These are phyloP conservation scores for Pheosia tremula DNA, from an alignment of 2,888 invertebrate species.

Conservation along the genomic window DNA sequence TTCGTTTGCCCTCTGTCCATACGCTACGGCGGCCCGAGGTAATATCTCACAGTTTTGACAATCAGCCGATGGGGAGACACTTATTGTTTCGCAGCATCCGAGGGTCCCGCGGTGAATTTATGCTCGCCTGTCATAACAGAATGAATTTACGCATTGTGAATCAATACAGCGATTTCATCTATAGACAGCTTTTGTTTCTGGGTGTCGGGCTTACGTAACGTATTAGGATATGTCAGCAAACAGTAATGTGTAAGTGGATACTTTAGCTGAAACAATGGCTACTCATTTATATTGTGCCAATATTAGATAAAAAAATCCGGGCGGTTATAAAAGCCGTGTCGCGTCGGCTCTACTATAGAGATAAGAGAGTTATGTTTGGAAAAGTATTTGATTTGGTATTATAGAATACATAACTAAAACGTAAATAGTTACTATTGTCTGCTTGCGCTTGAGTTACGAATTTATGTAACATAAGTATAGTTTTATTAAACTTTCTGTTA, in stretches of 20 bases:
- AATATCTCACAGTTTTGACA: constrained; percentile 75
- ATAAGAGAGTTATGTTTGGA: not conserved
- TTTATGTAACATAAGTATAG: too few species aligned
- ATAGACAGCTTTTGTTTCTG: constrained; percentile 76
- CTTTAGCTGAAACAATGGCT: constrained; percentile 64
- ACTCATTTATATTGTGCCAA: constrained; percentile 60
- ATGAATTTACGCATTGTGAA: constrained; percentile 83
- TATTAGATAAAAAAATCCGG: constrained; percentile 48
- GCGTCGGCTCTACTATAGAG: constrained; percentile 9
- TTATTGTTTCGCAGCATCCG: constrained; percentile 81
- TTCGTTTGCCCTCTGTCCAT: constrained; percentile 70
- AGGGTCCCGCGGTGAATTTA: constrained; percentile 79
- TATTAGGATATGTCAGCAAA: constrained; percentile 71
- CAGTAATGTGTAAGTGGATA: constrained; percentile 63
- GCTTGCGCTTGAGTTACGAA: not conserved
- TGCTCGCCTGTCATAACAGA: constrained; percentile 83
- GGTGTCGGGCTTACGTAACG: constrained; percentile 75
- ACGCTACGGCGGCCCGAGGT: constrained; percentile 65
- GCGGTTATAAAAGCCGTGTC: constrained; percentile 34
- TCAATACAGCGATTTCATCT: constrained; percentile 81
- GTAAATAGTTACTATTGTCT: not conserved
- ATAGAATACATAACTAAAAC: not conserved
- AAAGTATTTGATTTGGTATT: not conserved
- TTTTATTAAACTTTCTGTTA: too few species aligned
- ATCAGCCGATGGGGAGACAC: constrained; percentile 65